Evolutionary conservation across 2,888 invertebrate genomes (phyloP).

Genomic region (Standfussiana lucernea): DNA sequence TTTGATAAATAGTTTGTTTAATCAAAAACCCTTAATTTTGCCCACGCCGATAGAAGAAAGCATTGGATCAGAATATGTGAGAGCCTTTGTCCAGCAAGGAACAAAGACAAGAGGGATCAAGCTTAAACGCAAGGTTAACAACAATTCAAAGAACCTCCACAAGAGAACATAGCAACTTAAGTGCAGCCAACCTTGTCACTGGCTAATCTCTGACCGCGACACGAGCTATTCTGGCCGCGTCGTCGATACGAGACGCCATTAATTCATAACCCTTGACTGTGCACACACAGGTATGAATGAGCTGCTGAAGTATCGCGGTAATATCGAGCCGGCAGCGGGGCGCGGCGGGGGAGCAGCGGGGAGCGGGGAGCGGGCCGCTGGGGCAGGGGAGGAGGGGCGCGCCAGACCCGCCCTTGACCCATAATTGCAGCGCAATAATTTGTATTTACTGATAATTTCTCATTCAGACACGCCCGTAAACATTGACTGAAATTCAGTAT

Average conservation of each 20-base stretch:
- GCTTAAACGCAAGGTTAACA: neutral
- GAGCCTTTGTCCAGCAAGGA: neutral
- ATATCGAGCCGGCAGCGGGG: constrained; percentile 45
- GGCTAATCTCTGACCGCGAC: constrained; percentile 1
- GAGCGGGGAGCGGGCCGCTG: neutral
- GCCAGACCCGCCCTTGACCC: constrained; percentile 55
- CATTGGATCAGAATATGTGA: neutral
- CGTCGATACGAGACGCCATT: constrained; percentile 27
- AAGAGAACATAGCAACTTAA: neutral
- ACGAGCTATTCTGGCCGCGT: constrained; percentile 3
- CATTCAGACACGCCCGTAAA: constrained; percentile 25
- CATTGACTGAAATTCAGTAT: neutral
- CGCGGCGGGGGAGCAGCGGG: neutral
- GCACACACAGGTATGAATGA: constrained; percentile 56
- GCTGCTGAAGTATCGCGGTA: constrained; percentile 39
- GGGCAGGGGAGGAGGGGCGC: neutral
- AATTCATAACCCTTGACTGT: constrained; percentile 34
- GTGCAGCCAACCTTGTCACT: constrained; percentile 21
- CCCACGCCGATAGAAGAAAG: neutral
- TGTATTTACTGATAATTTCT: constrained; percentile 40
- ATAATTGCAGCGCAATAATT: constrained; percentile 48
- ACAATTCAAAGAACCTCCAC: constrained; percentile 5
- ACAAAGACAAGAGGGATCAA: neutral
- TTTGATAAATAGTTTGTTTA: neutral
- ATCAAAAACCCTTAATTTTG: neutral